Base-by-base conservation (phyloP, 2,113 vertebrate genomes). In the Hydrolagus affinis region DNA sequence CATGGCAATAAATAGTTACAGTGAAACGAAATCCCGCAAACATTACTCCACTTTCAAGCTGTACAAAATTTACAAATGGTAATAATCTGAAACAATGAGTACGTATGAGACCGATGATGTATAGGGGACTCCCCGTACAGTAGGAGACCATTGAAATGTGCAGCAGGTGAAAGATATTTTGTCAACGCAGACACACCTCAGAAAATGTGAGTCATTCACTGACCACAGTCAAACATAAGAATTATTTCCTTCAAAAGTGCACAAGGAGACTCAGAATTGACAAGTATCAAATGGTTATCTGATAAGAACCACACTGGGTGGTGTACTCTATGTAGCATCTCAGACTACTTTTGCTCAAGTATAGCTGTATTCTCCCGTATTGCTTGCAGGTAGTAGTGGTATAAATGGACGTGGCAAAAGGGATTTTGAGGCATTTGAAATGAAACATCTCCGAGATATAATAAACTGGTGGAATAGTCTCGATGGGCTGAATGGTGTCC, bases 1-100 rank as follows among this genome's bases (percentile, higher is more conserved):
- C 94, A 92, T 93, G 93, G 94, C 94, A 95, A 96, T 96, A 96
- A 96, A 96, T 96, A 96, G 91, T 88, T 87, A 85, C 92, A 93
- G 92, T 92, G 93, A 96, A 95, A 95, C 89, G 91, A 94, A 93
- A 83, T 83, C 32, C 44, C 3, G 78, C 78, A 83, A 83, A 66
- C 78, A 8, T 83, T 83, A 96, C 92, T 89, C 91, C 88, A 90
- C 91, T 93, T 94, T 92, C 92, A 91, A 94, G 96, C 96, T 97
- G 94, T 97, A 98, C 97, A 98, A 95, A 95, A 97, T 96, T 92
- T 97, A 96, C 96, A 97, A 90, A 94, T 90, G 90, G 88, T 90
- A 91, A 89, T 86, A 85, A 86, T 90, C 86, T 88, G 92, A 91
- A 91, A 91, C 92, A 90, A 93, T 87, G 87, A 87, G 60, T 83